Percentiles rank a stretch among this genome's conserved stretches.
phyloP scores from a whole-genome alignment of 2,888 invertebrate genomes.

The Drosophila incognita region DNA sequence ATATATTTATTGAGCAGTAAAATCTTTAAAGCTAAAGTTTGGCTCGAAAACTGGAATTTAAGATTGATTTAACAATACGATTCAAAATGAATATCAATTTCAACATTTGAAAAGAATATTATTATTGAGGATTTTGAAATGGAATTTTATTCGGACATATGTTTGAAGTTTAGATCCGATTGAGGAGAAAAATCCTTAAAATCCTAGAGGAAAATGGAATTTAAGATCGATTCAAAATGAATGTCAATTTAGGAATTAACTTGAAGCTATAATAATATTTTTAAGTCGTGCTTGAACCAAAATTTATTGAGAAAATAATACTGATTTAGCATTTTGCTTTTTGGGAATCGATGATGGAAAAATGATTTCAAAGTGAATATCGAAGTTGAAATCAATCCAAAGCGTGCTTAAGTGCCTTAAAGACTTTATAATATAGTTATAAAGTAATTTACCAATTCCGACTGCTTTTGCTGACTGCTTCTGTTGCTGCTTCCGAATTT shows the following conservation, averaged over 20 bases:
- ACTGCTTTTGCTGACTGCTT: neutral
- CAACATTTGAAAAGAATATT: neutral
- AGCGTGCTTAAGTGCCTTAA: slow-evolving; percentile 3
- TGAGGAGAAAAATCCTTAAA: neutral
- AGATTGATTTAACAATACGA: neutral
- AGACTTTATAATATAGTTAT: neutral
- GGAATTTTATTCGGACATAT: neutral
- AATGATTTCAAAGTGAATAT: neutral
- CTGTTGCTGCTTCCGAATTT: neutral
- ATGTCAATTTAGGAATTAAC: neutral
- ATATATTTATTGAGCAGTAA: neutral
- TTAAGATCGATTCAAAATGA: neutral
- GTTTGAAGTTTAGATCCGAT: neutral
- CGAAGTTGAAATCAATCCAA: neutral
- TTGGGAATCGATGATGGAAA: neutral
- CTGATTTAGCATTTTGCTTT: neutral
- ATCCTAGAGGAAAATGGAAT: neutral
- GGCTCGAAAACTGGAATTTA: neutral
- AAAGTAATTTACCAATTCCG: slow-evolving; percentile 23
- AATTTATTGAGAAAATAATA: neutral
- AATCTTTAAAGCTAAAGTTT: neutral
- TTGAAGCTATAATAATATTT: neutral
- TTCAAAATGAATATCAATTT: neutral
- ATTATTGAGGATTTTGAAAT: neutral
- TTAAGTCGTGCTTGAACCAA: neutral